Evolutionary conservation across 2,797 vertebrate genomes (phyloP).

Genomic region (Rhyacichthys aspro): DNA sequence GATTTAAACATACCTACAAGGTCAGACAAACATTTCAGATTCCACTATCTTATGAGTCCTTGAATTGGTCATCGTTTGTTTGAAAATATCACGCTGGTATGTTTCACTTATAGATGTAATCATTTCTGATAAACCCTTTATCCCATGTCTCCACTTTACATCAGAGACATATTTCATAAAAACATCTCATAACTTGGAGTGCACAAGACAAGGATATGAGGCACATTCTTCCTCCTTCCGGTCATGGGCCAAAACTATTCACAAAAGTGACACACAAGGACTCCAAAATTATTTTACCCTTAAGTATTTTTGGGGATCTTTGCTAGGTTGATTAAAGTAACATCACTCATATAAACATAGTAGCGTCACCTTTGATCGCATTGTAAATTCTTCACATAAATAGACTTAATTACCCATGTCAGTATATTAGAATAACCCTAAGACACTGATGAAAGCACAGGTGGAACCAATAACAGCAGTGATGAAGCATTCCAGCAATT

Average conservation of each 20-base stretch:
- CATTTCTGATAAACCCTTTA: conserved; percentile 3
- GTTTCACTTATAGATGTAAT: conserved; percentile 20
- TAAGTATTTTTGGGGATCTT: conserved; percentile 1
- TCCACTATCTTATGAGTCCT: conserved; percentile 10
- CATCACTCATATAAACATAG: background rate
- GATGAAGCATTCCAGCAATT: background rate
- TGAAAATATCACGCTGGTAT: background rate
- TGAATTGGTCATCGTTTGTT: conserved; percentile 4
- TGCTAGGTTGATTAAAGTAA: conserved; percentile 1
- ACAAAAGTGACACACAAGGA: background rate
- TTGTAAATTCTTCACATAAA: background rate
- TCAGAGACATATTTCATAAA: conserved; percentile 21
- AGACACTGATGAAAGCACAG: background rate
- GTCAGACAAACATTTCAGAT: conserved; percentile 34
- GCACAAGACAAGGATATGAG: conserved; percentile 29
- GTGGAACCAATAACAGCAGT: conserved; percentile 8
- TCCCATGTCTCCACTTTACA: conserved; percentile 10
- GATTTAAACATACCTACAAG: conserved; percentile 12
- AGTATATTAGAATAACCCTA: background rate
- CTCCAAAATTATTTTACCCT: conserved; percentile 2
- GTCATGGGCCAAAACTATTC: conserved; percentile 41
- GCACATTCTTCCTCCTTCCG: conserved; percentile 66
- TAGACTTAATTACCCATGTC: background rate
- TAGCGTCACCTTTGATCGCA: background rate
- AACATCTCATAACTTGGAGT: conserved; percentile 29